These are phyloP conservation scores for Chelidonichthys spinosus DNA, from an alignment of 2,797 vertebrate species.

Conservation along the genomic window DNA sequence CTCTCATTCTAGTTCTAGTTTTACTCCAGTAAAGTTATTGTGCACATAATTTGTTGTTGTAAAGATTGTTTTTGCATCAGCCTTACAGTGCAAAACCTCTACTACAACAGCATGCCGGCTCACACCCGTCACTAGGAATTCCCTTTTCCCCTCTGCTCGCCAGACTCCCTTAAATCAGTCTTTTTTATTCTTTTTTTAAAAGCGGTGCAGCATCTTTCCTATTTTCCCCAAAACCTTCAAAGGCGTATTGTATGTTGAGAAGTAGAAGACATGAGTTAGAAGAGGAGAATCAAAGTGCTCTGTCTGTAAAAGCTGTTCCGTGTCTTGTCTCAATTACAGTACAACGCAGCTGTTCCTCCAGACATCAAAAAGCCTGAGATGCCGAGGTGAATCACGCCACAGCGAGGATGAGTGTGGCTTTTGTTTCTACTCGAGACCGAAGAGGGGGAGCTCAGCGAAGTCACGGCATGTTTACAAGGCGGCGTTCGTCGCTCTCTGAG, in stretches of 20 bases:
- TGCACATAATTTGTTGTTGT: background rate
- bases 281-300: conserved; percentile 41
- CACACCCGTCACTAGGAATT: background rate
- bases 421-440: conserved; percentile 48
- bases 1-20: background rate
- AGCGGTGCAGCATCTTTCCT: conserved; percentile 22
- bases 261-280: conserved; percentile 36
- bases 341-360: conserved; percentile 34
- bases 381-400: conserved; percentile 33
- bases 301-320: conserved; percentile 36
- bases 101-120: background rate
- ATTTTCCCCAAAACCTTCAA: conserved; percentile 34
- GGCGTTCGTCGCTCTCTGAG: conserved; percentile 69
- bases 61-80: background rate
- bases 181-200: conserved; percentile 16
- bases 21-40: background rate
- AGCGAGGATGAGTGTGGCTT: conserved; percentile 21
- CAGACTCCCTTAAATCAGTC: conserved; percentile 17
- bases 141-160: conserved; percentile 16
- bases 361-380: conserved; percentile 58
- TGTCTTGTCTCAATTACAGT: conserved; percentile 49
- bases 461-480: conserved; percentile 74
- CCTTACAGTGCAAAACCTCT: background rate
- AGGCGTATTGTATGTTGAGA: conserved; percentile 25
- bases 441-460: conserved; percentile 54